Evolutionary conservation across 2,888 invertebrate species (phyloP).

Genomic region (Belgica antarctica): DNA sequence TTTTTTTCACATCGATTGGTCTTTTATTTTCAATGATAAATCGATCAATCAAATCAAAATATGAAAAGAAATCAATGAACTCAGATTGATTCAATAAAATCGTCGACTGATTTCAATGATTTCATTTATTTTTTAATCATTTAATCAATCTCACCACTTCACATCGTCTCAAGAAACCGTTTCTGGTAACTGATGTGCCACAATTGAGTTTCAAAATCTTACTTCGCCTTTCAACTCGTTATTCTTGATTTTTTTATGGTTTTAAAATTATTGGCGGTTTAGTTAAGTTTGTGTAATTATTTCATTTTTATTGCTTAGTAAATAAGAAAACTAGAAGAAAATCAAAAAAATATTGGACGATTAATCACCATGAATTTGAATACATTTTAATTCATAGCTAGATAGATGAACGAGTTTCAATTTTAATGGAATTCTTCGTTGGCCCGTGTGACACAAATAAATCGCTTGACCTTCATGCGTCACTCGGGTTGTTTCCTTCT

Average conservation of each 20-base stretch:
- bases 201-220: not conserved
- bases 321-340: not conserved
- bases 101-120: too few species aligned
- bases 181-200: conserved; percentile 31
- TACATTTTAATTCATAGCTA: conserved; percentile 23
- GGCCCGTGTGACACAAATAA: too few species aligned
- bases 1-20: too few species aligned
- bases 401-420: conserved; percentile 8
- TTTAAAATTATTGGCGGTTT: conserved; percentile 2
- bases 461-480: too few species aligned
- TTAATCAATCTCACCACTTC: too few species aligned
- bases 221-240: conserved; percentile 18
- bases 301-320: not conserved
- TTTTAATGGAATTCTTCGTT: conserved; percentile 32
- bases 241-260: conserved; percentile 10
- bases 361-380: conserved; percentile 34
- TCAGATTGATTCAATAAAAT: too few species aligned
- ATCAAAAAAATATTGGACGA: conserved; percentile 35
- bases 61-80: too few species aligned
- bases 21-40: too few species aligned
- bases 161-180: too few species aligned
- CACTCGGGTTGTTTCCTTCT: not conserved
- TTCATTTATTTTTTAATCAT: too few species aligned
- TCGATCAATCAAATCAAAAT: too few species aligned
- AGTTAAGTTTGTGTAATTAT: not conserved